These are phyloP conservation scores for Cyaniris semiargus DNA, from an alignment of 2,888 invertebrate genomes.

Conservation along the genomic window DNA sequence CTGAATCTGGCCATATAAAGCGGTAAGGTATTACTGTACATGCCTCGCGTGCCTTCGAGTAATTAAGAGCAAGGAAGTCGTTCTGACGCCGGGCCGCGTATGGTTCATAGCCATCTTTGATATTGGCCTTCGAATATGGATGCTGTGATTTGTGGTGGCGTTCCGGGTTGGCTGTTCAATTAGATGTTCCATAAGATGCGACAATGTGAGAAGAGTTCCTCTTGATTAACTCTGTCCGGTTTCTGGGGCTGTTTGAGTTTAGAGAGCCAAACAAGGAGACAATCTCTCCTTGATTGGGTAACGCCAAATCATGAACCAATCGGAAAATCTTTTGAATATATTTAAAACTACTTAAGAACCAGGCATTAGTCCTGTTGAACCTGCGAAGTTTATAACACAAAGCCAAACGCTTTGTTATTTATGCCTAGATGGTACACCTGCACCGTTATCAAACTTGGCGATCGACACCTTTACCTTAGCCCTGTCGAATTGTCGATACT, in stretches of 20 bases:
- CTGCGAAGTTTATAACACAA: background rate
- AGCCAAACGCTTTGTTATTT: background rate
- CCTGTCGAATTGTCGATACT: background rate
- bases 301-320: background rate
- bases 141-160: conserved; percentile 2
- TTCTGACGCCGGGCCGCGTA: conserved; percentile 35
- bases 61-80: conserved; percentile 37
- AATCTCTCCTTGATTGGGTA: background rate
- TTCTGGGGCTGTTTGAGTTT: background rate
- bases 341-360: too few relatives aligned
- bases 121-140: conserved; percentile 5
- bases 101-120: conserved; percentile 26
- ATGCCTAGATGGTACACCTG: background rate
- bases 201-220: background rate
- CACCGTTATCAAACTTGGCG: background rate
- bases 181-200: background rate
- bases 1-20: background rate
- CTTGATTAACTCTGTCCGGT: background rate
- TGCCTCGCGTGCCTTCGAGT: conserved; percentile 22
- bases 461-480: background rate
- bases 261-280: too few relatives aligned
- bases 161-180: conserved; percentile 13
- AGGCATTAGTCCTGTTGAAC: too few relatives aligned
- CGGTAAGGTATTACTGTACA: conserved; percentile 21
- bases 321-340: too few relatives aligned